A percentile compares a stretch with the other conserved stretches of the same genome.
These are phyloP conservation scores for Siphonodentalium dalli DNA, from an alignment of 2,888 invertebrate genomes.

Conservation along the genomic window DNA sequence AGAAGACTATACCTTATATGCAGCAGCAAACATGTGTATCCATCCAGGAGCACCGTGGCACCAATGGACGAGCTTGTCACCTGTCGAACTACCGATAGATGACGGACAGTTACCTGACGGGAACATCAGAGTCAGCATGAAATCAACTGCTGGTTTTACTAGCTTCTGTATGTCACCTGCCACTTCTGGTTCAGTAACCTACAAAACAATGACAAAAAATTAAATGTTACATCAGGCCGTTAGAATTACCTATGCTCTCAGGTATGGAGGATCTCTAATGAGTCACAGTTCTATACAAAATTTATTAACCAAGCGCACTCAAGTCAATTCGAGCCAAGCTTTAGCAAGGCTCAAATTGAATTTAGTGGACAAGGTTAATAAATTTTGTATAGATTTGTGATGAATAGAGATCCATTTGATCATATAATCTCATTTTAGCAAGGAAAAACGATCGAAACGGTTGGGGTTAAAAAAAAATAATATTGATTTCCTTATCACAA, in stretches of 20 bases:
- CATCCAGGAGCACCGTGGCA: conserved; percentile 94
- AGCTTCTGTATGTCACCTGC: conserved; percentile 40
- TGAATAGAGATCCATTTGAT: no score
- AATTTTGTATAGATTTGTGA: no score
- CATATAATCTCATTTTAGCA: neutral
- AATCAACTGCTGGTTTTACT: conserved; percentile 65
- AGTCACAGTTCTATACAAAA: no score
- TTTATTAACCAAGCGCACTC: no score
- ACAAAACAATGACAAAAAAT: conserved; percentile 5
- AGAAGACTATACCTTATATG: conserved; percentile 60
- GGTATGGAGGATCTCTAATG: no score
- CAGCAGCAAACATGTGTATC: conserved; percentile 71
- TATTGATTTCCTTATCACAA: neutral
- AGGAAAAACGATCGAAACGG: no score
- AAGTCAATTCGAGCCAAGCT: no score
- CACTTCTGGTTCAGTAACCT: conserved; percentile 39
- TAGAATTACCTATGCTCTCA: neutral
- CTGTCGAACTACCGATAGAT: conserved; percentile 72
- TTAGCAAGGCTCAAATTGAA: no score
- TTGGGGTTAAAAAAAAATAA: no score
- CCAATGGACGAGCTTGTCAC: conserved; percentile 87
- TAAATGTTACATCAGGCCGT: neutral
- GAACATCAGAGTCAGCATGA: conserved; percentile 61
- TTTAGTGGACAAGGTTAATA: no score
- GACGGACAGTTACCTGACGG: conserved; percentile 75